Base-by-base conservation (phyloP, 2,113 vertebrate genomes). In the Nicator chloris region DNA sequence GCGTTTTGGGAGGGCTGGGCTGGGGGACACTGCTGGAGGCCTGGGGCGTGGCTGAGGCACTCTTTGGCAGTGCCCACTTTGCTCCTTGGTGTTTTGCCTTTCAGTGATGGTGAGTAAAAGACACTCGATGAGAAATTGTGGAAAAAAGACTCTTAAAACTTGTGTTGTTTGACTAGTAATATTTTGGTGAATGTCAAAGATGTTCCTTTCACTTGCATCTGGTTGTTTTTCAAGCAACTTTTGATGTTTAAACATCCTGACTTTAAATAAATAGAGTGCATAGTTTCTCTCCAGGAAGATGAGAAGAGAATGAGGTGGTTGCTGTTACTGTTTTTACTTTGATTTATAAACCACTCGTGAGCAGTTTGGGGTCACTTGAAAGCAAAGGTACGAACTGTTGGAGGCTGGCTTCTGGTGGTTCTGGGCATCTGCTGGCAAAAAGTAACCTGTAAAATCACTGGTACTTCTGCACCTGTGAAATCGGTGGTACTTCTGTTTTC, bases 31-130 rank as follows among this genome's bases (percentile, higher is more conserved):
- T 50, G 50, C 59, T 37, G 53, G 37, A 35, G 33, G 22, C 42
- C 33, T 57, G 31, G 31, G 19, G 40, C 33, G 37, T 23, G 23
- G 35, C 78, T 0, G 3, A 56, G 30, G 30, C 5, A 0, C 44
- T 14, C 45, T 54, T 60, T 3, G 4, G 31, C 68, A 28, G 19
- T 19, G 44, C 26, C 26, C 7, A 0, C 0, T 61, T 26, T 44
- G 17, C 49, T 90, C 15, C 47, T 30, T 37, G 28, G 17, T 57
- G 15, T 75, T 90, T 72, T 80, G 40, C 30, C 28, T 64, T 88
- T 68, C 66, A 28, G 33, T n/a, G 61, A 13, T 31, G 31, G 50
- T 51, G 80, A 47, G 7, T 86, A 49, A 70, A 65, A 70, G 37
- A 50, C 14, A 24, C 6, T 80, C 2, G 2, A 10, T 88, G 56